A percentile compares a stretch with the other conserved stretches of the same genome.
Conservation (phyloP, 2,888 invertebrate species). For the Anticlea derivata region DNA sequence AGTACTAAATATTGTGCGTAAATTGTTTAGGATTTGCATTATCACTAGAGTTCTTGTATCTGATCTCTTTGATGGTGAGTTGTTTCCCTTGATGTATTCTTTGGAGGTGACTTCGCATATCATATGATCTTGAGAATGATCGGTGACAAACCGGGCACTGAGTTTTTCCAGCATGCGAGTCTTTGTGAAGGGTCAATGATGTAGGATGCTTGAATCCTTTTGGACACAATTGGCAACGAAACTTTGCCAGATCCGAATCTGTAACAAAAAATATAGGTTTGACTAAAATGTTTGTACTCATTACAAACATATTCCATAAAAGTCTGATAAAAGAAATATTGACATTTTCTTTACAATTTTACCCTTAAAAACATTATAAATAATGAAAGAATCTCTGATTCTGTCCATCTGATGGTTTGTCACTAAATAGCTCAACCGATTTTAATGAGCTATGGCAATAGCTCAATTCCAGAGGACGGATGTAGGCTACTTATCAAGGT, state of each 20-base stretch:
- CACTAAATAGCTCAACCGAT: too few relatives aligned
- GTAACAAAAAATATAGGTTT: constrained; percentile 42
- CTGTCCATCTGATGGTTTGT: too few relatives aligned
- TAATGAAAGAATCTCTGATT: too few relatives aligned
- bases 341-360: too few relatives aligned
- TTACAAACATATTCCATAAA: too few relatives aligned
- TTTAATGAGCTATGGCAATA: too few relatives aligned
- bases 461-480: too few relatives aligned
- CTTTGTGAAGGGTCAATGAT: constrained; percentile 85
- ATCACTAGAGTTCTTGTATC: constrained; percentile 74
- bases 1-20: constrained; percentile 69
- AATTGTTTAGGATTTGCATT: constrained; percentile 68
- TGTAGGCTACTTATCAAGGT: too few relatives aligned
- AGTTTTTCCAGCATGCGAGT: constrained; percentile 85
- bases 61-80: constrained; percentile 76
- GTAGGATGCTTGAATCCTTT: constrained; percentile 86
- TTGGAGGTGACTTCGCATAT: constrained; percentile 84
- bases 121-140: constrained; percentile 85
- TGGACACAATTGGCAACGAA: constrained; percentile 85
- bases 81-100: constrained; percentile 84
- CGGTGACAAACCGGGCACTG: constrained; percentile 85
- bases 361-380: too few relatives aligned
- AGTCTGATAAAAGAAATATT: too few relatives aligned
- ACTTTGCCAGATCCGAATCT: constrained; percentile 83
- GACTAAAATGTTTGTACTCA: too few relatives aligned